These are phyloP conservation scores for Trimorus sp. DNA, from an alignment of 2,888 invertebrate species.

Conservation along the genomic window DNA sequence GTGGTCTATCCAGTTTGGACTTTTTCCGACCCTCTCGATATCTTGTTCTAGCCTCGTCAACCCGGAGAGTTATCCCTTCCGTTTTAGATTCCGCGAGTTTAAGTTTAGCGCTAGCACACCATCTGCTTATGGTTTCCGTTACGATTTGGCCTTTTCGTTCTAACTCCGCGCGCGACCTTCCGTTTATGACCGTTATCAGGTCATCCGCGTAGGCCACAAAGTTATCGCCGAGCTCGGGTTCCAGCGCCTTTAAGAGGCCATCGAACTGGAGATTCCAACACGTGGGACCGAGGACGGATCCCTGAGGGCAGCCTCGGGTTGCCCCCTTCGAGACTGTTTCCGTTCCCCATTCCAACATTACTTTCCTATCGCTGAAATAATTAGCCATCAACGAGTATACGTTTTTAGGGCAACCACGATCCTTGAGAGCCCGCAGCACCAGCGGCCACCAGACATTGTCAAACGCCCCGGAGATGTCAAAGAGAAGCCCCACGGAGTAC, in stretches of 20 bases:
- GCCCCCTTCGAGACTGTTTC: constrained; percentile 28
- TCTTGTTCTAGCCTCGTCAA: background rate
- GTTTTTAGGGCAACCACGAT: constrained; percentile 26
- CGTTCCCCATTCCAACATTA: constrained; percentile 8
- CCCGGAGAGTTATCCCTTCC: background rate
- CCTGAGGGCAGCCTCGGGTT: constrained; percentile 53
- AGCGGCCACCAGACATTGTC: constrained; percentile 68
- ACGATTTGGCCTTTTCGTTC: constrained; percentile 32
- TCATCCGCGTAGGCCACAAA: constrained; percentile 65
- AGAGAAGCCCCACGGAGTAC: constrained; percentile 1
- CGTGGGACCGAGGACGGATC: constrained; percentile 59
- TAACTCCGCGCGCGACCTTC: constrained; percentile 31
- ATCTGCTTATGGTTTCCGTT: background rate
- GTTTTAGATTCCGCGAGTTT: constrained; percentile 42
- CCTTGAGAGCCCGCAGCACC: constrained; percentile 35
- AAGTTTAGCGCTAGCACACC: constrained; percentile 26
- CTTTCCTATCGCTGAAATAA: constrained; percentile 44
- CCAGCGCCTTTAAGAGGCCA: constrained; percentile 43
- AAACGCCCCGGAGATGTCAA: constrained; percentile 65
- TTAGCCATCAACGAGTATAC: constrained; percentile 29
- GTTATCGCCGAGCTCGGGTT: background rate
- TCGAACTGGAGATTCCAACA: constrained; percentile 66
- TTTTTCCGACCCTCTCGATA: no score
- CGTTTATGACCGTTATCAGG: constrained; percentile 19
- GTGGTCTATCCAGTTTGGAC: constrained; percentile 10